These are phyloP conservation scores for Triplophysa dalaica DNA, from an alignment of 2,113 vertebrate species.

Conservation along the genomic window DNA sequence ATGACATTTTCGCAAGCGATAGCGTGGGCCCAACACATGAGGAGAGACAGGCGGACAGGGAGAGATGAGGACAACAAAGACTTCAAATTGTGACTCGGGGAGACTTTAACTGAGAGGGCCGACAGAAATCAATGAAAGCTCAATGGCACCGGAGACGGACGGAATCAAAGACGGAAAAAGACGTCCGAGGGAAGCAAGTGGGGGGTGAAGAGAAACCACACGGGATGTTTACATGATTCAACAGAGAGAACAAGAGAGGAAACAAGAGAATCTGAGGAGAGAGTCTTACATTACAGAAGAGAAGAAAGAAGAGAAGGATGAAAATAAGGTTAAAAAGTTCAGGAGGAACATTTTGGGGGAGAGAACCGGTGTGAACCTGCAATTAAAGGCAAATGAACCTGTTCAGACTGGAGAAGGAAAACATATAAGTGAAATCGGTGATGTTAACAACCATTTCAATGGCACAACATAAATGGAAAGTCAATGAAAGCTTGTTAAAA, in stretches of 20 bases:
- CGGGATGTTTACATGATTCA: conserved; percentile 37
- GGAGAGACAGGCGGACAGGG: neutral
- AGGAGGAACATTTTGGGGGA: conserved; percentile 16
- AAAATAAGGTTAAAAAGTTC: conserved; percentile 50
- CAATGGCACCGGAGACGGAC: neutral
- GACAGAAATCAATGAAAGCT: neutral
- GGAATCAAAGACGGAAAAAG: neutral
- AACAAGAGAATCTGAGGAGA: conserved; percentile 54
- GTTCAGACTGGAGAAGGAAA: neutral
- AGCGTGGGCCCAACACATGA: conserved; percentile 14
- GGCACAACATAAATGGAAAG: no score
- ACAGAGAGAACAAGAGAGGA: conserved; percentile 41
- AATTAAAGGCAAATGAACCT: neutral
- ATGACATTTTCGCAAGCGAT: conserved; percentile 40
- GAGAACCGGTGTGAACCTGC: neutral
- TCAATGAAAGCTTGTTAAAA: no score
- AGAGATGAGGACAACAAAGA: conserved; percentile 2
- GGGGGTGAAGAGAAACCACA: conserved; percentile 30
- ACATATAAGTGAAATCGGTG: neutral
- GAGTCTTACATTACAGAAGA: conserved; percentile 56
- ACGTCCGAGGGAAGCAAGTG: conserved; percentile 9
- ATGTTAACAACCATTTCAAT: neutral
- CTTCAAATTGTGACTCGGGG: neutral
- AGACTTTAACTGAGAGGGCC: neutral
- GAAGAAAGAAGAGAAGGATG: conserved; percentile 55